Percentiles rank a stretch among this genome's conserved stretches.
Evolutionary conservation across 2,888 invertebrate species (phyloP).

Genomic region (Drosophila emarginata): DNA sequence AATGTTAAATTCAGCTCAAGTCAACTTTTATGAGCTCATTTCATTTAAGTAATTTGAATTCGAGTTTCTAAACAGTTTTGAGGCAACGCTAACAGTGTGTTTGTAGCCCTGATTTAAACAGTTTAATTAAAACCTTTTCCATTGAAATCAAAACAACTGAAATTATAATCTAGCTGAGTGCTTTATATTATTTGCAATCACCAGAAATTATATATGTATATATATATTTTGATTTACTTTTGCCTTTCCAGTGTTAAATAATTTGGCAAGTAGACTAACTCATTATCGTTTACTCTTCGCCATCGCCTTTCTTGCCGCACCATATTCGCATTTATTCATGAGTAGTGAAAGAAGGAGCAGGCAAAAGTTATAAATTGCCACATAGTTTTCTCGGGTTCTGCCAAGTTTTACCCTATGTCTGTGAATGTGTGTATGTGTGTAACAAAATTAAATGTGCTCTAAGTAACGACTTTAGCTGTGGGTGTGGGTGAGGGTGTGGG

Average conservation of each 20-base stretch:
- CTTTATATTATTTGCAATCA: slow-evolving; percentile 39
- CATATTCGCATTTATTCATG: slow-evolving; percentile 42
- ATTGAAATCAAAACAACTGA: slow-evolving; percentile 31
- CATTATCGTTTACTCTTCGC: slow-evolving; percentile 45
- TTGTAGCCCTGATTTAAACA: slow-evolving; percentile 3
- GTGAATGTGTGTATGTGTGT: slow-evolving; percentile 24
- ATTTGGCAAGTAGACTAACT: slow-evolving; percentile 53
- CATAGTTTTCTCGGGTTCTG: slow-evolving; percentile 67
- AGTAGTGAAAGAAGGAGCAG: slow-evolving; percentile 40
- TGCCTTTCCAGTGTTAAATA: slow-evolving; percentile 43
- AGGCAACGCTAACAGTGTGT: background rate
- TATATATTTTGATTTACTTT: slow-evolving; percentile 41
- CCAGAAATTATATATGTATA: background rate
- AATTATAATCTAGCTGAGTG: slow-evolving; percentile 43
- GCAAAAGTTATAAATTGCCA: slow-evolving; percentile 69
- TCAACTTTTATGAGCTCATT: background rate
- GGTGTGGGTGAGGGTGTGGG: background rate
- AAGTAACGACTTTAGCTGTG: slow-evolving; percentile 60
- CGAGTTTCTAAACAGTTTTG: background rate
- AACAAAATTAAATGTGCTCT: slow-evolving; percentile 74
- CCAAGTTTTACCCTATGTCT: slow-evolving; percentile 44
- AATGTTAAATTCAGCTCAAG: background rate
- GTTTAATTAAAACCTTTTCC: slow-evolving; percentile 35
- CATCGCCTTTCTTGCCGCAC: background rate
- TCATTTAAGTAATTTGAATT: background rate